A percentile compares a stretch with the other conserved stretches of the same genome.
These are phyloP conservation scores for Anabas testudineus DNA, from an alignment of 2,797 vertebrate genomes.

Conservation along the genomic window DNA sequence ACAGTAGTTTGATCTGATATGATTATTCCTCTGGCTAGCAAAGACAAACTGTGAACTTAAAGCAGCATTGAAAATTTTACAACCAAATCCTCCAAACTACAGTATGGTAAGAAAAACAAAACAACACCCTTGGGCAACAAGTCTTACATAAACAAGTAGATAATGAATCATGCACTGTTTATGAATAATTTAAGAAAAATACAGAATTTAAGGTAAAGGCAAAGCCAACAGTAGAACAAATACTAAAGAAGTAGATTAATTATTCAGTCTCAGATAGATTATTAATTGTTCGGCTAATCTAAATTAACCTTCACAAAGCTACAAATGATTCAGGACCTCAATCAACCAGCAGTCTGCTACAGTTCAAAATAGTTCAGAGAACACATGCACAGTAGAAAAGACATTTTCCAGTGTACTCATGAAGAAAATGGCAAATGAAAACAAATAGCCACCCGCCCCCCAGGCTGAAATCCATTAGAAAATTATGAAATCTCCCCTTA, in stretches of 20 bases:
- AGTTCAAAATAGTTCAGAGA: slow-evolving; percentile 3
- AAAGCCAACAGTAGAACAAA: slow-evolving; percentile 50
- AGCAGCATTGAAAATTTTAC: slow-evolving; percentile 44
- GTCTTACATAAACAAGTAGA: slow-evolving; percentile 75
- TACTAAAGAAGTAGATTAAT: slow-evolving; percentile 51
- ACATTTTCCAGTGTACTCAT: background rate
- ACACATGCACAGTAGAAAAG: background rate
- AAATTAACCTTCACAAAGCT: slow-evolving; percentile 35
- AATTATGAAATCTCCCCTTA: slow-evolving; percentile 41
- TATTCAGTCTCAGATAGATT: slow-evolving; percentile 32
- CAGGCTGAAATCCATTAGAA: slow-evolving; percentile 13
- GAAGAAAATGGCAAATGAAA: slow-evolving; percentile 45
- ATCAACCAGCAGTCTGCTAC: background rate
- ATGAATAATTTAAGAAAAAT: slow-evolving; percentile 77
- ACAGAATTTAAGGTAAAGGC: slow-evolving; percentile 67
- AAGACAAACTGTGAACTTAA: slow-evolving; percentile 36
- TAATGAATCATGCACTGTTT: slow-evolving; percentile 74
- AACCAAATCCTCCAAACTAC: slow-evolving; percentile 51
- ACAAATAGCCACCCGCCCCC: slow-evolving; percentile 40
- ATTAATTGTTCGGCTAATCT: slow-evolving; percentile 14
- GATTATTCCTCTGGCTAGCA: slow-evolving; percentile 28
- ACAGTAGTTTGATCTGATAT: slow-evolving; percentile 14
- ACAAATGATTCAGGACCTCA: slow-evolving; percentile 20
- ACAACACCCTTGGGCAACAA: slow-evolving; percentile 65
- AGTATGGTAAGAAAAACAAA: slow-evolving; percentile 65